Base-by-base conservation (phyloP, 1,140 invertebrate genomes). In the Drosophila navojoa region DNA sequence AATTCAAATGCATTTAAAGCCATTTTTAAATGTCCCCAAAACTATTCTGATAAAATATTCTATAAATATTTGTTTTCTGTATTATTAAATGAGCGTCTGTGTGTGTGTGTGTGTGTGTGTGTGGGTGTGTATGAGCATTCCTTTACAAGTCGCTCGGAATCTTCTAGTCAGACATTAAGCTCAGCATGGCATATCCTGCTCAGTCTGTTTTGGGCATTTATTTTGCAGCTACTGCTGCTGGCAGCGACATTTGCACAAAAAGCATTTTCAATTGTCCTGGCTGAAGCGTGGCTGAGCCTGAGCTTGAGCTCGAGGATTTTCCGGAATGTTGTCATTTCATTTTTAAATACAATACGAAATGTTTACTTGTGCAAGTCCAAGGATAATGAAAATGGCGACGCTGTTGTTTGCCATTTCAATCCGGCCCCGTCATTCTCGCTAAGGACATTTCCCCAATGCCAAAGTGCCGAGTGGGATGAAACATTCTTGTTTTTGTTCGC, bases 311-410 rank as follows among this genome's bases (percentile, higher is more conserved):
- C 13, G 35, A 22, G 58, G 52, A 55, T 74, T 74, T 70, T 58
- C 58, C 71, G 71, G 66, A 58, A 70, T 74, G 57, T 67, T 61
- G 19, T 62, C 35, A 62, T 73, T 68, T 45, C 70, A 59, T 74
- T 86, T 81, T 81, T 81, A 76, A 85, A 78, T 86, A 77, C 81
- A 81, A 63, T 57, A 80, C 77, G 58, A 85, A 86, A 87, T 81
- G 76, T 71, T 77, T 71, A 60, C 42, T 27, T 49, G 44, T n/a
- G 42, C 62, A 81, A 78, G 75, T 73, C 79, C 84, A 82, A 87
- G 82, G 76, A 86, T 87, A 86, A 82, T 87, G 79, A 86, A 79
- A 86, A 89, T 82, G 76, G 66, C 61, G 55, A 15, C 47, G 29
- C 40, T 49, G 27, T 35, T 49, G 54, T 73, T 67, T 76, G 58